Evolutionary conservation across 1,140 invertebrate genomes (phyloP).

Genomic region (Drosophila bocki): DNA sequence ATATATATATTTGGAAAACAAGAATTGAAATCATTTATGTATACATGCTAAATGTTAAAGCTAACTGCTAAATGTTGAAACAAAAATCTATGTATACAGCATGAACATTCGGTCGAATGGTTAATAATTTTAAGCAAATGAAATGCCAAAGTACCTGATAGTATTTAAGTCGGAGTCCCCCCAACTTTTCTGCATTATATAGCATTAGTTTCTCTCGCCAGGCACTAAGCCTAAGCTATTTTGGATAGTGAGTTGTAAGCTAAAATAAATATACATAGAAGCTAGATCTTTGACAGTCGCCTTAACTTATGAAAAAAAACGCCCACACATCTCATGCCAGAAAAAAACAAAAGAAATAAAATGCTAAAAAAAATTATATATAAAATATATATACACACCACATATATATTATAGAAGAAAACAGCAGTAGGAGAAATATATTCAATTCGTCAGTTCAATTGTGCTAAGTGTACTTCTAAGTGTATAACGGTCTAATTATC

Average conservation of each 20-base stretch:
- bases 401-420: neutral
- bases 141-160: conserved; percentile 84
- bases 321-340: conserved; percentile 57
- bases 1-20: neutral
- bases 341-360: too few relatives aligned
- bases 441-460: conserved; percentile 67
- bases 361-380: conserved; percentile 4
- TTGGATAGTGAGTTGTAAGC: conserved; percentile 19
- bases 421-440: conserved; percentile 15
- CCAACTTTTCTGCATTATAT: conserved; percentile 30
- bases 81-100: conserved; percentile 24
- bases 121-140: conserved; percentile 38
- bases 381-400: neutral
- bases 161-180: conserved; percentile 63
- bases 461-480: conserved; percentile 80
- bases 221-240: conserved; percentile 4
- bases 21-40: conserved; percentile 31
- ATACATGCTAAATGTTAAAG: conserved; percentile 29
- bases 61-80: conserved; percentile 28
- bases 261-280: conserved; percentile 31
- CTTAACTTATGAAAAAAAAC: conserved; percentile 69
- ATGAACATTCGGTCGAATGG: conserved; percentile 28
- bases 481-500: conserved; percentile 74
- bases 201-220: conserved; percentile 26
- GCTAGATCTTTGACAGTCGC: conserved; percentile 69